Percentiles rank a stretch among this genome's conserved stretches.
These are phyloP conservation scores for Drosophila navojoa DNA, from an alignment of 1,140 invertebrate species.

Conservation along the genomic window DNA sequence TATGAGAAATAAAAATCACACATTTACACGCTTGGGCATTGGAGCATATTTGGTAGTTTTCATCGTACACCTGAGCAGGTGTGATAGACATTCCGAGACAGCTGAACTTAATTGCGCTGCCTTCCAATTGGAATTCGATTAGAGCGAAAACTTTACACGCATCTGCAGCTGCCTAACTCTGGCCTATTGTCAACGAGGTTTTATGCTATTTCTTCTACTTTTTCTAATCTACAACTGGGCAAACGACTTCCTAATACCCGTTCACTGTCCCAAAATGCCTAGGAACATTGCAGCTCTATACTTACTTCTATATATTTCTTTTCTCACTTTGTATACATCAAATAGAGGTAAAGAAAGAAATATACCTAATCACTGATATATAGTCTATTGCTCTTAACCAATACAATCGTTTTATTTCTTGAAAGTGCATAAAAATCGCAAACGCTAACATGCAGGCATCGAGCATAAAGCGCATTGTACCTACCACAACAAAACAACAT, in stretches of 20 bases:
- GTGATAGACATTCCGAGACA: not conserved
- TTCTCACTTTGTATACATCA: too few species aligned
- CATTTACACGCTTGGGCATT: not conserved
- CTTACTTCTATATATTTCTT: too few species aligned
- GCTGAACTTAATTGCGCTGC: not conserved
- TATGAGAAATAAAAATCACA: not conserved
- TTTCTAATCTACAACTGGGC: too few species aligned
- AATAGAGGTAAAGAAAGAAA: too few species aligned
- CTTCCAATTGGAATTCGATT: not conserved
- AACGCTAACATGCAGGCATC: slow-evolving; percentile 12
- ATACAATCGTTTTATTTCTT: too few species aligned
- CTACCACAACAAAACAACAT: slow-evolving; percentile 14
- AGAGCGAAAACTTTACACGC: slow-evolving; percentile 2
- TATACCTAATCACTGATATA: too few species aligned
- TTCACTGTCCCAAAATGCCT: too few species aligned
- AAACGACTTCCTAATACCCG: too few species aligned
- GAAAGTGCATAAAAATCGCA: not conserved
- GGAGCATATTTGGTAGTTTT: not conserved
- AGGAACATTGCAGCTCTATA: too few species aligned
- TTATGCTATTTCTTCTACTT: not conserved
- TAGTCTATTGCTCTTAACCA: too few species aligned
- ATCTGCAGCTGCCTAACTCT: slow-evolving; percentile 4
- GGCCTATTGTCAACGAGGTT: slow-evolving; percentile 17
- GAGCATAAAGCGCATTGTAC: slow-evolving; percentile 21
- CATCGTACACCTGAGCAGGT: not conserved